Evolutionary conservation across 2,113 vertebrate species (phyloP).

Genomic region (Cyphomyrus discorhynchus): DNA sequence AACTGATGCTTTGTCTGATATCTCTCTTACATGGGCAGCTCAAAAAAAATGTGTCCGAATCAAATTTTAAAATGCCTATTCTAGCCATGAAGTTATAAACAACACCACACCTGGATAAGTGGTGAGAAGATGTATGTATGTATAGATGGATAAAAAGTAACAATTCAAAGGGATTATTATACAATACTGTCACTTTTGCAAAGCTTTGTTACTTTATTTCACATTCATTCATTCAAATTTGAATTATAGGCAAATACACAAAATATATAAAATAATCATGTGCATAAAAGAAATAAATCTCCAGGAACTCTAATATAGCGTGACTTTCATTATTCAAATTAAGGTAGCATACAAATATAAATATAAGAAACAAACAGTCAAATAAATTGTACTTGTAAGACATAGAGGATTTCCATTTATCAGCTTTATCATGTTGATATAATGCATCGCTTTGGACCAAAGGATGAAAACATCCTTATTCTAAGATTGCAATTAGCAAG

Average conservation of each 20-base stretch:
- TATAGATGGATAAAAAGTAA: background rate
- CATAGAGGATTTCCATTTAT: background rate
- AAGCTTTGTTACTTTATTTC: background rate
- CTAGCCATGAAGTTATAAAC: background rate
- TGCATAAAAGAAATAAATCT: background rate
- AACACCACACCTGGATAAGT: background rate
- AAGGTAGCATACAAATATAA: background rate
- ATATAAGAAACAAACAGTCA: background rate
- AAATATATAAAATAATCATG: background rate
- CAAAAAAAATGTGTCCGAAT: background rate
- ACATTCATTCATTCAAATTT: background rate
- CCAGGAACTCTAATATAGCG: background rate
- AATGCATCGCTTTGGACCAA: conserved; percentile 22
- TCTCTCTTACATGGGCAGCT: background rate
- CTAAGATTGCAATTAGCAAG: conserved; percentile 74
- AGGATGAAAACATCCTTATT: conserved; percentile 57
- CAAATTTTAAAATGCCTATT: background rate
- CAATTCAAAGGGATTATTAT: background rate
- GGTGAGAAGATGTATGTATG: background rate
- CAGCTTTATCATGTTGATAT: background rate
- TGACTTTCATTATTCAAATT: background rate
- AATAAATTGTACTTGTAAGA: background rate
- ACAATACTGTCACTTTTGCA: background rate
- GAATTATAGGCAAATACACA: background rate
- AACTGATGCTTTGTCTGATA: background rate